Evolutionary conservation across 1,140 invertebrate genomes (phyloP).

Genomic region (Andrena cerasifolii): DNA sequence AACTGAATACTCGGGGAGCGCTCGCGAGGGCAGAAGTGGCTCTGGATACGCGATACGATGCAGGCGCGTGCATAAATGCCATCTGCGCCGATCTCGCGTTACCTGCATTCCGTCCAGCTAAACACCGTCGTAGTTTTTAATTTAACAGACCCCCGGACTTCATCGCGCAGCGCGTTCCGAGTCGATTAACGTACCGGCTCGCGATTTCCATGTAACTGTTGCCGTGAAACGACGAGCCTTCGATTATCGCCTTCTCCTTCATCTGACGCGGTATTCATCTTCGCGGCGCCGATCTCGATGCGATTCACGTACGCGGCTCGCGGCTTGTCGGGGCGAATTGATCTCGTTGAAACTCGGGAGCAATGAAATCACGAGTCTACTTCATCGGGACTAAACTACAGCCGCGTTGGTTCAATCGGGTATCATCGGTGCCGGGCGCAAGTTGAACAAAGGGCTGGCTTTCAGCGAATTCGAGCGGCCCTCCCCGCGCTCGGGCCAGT

Average conservation of each 20-base stretch:
- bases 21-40: conserved; percentile 10
- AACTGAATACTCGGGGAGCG: conserved; percentile 35
- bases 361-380: too few relatives aligned
- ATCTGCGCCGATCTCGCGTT: conserved; percentile 54
- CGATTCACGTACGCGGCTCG: too few relatives aligned
- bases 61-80: conserved; percentile 50
- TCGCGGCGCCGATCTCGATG: too few relatives aligned
- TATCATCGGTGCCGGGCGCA: conserved; percentile 10
- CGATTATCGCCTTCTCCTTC: too few relatives aligned
- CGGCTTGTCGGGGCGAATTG: too few relatives aligned
- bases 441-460: conserved; percentile 24
- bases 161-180: too few relatives aligned
- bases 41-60: conserved; percentile 50
- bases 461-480: background rate
- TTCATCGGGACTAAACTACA: background rate
- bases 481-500: background rate
- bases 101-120: conserved; percentile 59
- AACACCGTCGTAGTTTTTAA: conserved; percentile 50
- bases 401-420: background rate
- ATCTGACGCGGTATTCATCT: too few relatives aligned
- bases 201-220: too few relatives aligned
- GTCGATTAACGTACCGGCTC: too few relatives aligned
- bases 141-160: too few relatives aligned
- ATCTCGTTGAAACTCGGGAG: background rate
- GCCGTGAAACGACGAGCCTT: too few relatives aligned